A percentile compares a stretch with the other conserved stretches of the same genome.
These are phyloP conservation scores for Oreotrochilus melanogaster DNA, from an alignment of 2,113 vertebrate species.

Conservation along the genomic window DNA sequence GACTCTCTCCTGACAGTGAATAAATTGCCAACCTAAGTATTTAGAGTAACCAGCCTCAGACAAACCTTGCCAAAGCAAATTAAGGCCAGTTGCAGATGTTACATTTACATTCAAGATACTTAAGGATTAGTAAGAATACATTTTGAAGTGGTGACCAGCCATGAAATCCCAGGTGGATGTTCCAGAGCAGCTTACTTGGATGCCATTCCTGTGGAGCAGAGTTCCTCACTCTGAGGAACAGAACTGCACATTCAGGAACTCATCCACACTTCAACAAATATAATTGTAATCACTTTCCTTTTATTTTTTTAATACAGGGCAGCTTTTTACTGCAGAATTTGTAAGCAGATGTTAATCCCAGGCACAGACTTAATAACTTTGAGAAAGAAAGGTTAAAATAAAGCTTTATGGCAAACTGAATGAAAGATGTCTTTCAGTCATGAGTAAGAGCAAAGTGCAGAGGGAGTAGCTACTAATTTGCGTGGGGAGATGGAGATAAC, in stretches of 20 bases:
- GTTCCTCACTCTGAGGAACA: background rate
- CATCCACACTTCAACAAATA: background rate
- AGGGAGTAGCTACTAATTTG: background rate
- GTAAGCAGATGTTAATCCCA: background rate
- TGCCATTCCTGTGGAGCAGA: background rate
- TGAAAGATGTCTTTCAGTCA: background rate
- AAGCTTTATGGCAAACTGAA: background rate
- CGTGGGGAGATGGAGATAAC: conserved; percentile 37
- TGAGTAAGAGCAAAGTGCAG: background rate
- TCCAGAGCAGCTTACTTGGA: background rate
- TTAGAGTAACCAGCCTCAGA: background rate
- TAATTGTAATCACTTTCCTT: background rate
- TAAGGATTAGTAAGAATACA: background rate
- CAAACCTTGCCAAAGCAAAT: background rate
- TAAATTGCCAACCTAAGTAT: background rate
- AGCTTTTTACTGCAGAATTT: background rate
- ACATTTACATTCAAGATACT: background rate
- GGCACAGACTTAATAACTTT: background rate
- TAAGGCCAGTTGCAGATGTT: background rate
- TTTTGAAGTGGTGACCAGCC: background rate
- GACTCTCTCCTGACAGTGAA: background rate
- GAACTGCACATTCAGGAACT: background rate
- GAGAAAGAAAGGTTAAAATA: background rate
- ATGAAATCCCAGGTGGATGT: background rate
- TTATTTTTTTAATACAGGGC: background rate